Evolutionary conservation across 2,888 invertebrate genomes (phyloP), one percentile per base, ranked within the genome.

Genomic region (Drosophila phalerata): DNA sequence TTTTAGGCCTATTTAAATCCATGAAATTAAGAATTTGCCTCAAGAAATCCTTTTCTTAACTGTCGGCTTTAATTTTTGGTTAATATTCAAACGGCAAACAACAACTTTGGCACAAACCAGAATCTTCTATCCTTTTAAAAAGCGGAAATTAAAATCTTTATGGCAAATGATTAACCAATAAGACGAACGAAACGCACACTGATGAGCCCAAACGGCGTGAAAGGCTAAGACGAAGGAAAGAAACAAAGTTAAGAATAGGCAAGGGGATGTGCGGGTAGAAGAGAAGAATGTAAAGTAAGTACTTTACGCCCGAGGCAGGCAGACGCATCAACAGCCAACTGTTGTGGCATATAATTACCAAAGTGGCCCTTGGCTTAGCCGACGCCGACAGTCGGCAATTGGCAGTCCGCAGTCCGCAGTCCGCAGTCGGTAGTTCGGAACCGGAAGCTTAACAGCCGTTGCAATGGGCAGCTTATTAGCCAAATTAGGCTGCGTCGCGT

Each of bases 131-230:
- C 40, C 75, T 73, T 75, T 85, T 79, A 81, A 79, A 79, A 77
- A 75, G 74, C 84, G 82, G 77, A 89, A 90, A 87, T 89, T 87
- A 85, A 89, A 86, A 84, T 89, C 77, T 89, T 89, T 85, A 85
- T 73, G 75, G 86, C 85, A 75, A 85, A 90, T 90, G 90, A 87
- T 91, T 87, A 91, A 84, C 84, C 89, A 88, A 91, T 91, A 82
- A 82, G 74, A 67, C 66, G 43, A 73, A 70, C 60, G 62, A 62
- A 77, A 69, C 62, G 42, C 22, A 19, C 45, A 42, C 55, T 62
- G 68, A 57, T 61, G 42, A 22, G 28, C 9, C 17, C 47, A 65
- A 65, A 55, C 5, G 40, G 48, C 67, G 49, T 69, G 17, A 58
- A 71, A 66, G 64, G 40, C 57, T 45, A 56, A 53, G 56, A 34